A percentile compares a stretch with the other conserved stretches of the same genome.
These are phyloP conservation scores for Campoletis raptor DNA, from an alignment of 2,888 invertebrate genomes.

Conservation along the genomic window DNA sequence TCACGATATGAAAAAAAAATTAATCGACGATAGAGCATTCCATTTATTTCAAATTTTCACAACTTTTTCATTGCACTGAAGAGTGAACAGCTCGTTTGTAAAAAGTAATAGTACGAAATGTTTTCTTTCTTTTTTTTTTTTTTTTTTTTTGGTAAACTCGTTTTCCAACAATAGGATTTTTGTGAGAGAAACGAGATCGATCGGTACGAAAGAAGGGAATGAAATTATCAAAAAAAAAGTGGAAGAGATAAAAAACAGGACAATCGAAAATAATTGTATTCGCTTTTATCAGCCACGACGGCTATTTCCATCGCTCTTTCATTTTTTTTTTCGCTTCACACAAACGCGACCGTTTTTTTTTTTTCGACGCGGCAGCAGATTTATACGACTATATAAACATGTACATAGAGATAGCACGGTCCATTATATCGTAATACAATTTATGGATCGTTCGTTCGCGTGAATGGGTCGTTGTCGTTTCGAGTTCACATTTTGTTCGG, in stretches of 20 bases:
- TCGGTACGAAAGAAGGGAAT: neutral
- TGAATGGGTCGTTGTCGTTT: conserved; percentile 65
- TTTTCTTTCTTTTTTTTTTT: too few relatives aligned
- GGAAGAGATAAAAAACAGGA: conserved; percentile 22
- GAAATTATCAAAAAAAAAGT: conserved; percentile 9
- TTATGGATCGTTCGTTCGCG: conserved; percentile 64
- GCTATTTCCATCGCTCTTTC: conserved; percentile 50
- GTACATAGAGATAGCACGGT: conserved; percentile 1
- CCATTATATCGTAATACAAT: conserved; percentile 65
- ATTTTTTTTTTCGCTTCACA: conserved; percentile 7
- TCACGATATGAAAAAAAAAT: neutral
- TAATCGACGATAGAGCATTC: neutral
- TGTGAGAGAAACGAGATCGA: neutral
- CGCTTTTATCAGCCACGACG: conserved; percentile 55
- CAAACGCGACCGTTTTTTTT: conserved; percentile 1
- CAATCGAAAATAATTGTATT: conserved; percentile 57
- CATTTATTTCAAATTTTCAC: neutral
- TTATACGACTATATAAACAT: conserved; percentile 36
- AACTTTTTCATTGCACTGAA: neutral
- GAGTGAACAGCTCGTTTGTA: neutral
- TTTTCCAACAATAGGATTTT: neutral
- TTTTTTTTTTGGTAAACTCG: neutral
- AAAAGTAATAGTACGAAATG: neutral
- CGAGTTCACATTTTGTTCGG: conserved; percentile 56
- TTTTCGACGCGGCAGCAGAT: conserved; percentile 26